phyloP scores from a whole-genome alignment of 2,797 vertebrate genomes.

The Tangara arthus region DNA sequence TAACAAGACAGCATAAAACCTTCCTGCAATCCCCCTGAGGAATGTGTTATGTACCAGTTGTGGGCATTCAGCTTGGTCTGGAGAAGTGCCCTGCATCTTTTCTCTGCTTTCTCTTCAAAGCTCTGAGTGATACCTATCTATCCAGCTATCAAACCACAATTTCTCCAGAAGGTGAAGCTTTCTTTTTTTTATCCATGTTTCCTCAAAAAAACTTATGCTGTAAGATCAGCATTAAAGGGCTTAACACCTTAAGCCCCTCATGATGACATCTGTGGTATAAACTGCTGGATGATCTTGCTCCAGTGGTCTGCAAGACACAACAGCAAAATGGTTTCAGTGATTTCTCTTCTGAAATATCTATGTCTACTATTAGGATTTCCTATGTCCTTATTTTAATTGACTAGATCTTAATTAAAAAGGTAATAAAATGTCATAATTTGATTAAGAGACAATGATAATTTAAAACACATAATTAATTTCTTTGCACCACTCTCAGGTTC shows the following conservation, averaged over 20 bases:
- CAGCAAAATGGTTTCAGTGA: not conserved
- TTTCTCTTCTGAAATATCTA: not conserved
- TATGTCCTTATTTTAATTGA: not conserved
- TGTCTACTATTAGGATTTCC: not conserved
- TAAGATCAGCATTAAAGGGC: not conserved
- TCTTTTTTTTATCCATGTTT: not conserved
- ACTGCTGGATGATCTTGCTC: not conserved
- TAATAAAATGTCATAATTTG: not conserved
- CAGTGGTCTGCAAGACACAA: not conserved
- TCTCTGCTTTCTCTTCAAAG: not conserved
- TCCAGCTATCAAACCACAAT: not conserved
- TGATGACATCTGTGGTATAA: not conserved
- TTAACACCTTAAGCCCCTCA: not conserved
- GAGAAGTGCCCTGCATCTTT: not conserved
- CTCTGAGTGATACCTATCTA: not conserved
- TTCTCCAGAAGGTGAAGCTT: not conserved
- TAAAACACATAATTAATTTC: not conserved
- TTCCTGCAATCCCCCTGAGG: not conserved
- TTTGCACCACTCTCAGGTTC: not conserved
- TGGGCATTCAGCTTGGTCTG: not conserved
- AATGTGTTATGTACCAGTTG: accelerated
- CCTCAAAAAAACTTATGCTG: not conserved
- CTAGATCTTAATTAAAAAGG: not conserved
- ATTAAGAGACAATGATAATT: not conserved
- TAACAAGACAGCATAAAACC: not conserved